A percentile compares a stretch with the other conserved stretches of the same genome.
phyloP scores from a whole-genome alignment of 53 echinoderm and acorn worm genomes.

The Echinarachnius parma region DNA sequence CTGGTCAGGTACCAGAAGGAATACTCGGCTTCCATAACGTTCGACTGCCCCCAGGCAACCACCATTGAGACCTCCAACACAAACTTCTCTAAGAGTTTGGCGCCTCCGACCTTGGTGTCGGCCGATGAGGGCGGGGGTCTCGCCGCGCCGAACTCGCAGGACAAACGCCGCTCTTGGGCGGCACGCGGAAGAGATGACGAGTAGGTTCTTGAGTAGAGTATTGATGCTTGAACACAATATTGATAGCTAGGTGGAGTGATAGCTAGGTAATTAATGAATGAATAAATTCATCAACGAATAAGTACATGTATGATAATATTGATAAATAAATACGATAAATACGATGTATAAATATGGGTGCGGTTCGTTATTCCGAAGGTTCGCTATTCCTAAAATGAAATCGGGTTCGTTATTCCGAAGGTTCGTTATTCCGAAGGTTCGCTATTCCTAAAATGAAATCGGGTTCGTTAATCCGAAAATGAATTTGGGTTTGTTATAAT shows the following conservation, averaged over 20 bases:
- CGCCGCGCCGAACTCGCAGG: neutral
- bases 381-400: too few relatives aligned
- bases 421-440: too few relatives aligned
- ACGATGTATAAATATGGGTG: too few relatives aligned
- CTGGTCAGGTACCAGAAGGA: conserved; percentile 30
- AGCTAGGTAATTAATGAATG: neutral
- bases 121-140: neutral
- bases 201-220: too few relatives aligned
- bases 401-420: too few relatives aligned
- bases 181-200: conserved; percentile 8
- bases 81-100: conserved; percentile 32
- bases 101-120: conserved; percentile 15
- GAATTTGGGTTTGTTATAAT: too few relatives aligned
- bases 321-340: too few relatives aligned
- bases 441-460: too few relatives aligned
- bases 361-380: too few relatives aligned
- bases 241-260: neutral
- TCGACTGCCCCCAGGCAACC: conserved; percentile 26
- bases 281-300: neutral
- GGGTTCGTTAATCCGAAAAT: too few relatives aligned
- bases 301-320: neutral
- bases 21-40: conserved; percentile 39
- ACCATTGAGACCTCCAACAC: conserved; percentile 14
- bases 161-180: conserved; percentile 32
- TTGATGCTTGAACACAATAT: neutral